A percentile compares a stretch with the other conserved stretches of the same genome.
phyloP scores from a whole-genome alignment of 2,113 vertebrate species.

The Lycaon pictus region DNA sequence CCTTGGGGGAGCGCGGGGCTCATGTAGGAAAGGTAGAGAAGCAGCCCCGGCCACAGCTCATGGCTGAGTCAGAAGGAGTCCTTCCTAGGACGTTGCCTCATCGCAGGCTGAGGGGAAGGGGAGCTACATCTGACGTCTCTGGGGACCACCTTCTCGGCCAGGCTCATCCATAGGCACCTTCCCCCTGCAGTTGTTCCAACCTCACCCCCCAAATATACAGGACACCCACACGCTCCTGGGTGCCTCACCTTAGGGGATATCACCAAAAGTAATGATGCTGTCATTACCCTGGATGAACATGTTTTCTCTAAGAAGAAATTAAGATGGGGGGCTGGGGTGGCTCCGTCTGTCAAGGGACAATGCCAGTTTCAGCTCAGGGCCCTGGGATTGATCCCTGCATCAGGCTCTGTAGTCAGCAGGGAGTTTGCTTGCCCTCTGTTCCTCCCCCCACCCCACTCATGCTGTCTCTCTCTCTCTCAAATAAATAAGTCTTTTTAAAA shows the following conservation, averaged over 20 bases:
- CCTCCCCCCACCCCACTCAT: not conserved
- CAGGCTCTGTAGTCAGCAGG: not conserved
- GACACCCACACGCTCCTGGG: not conserved
- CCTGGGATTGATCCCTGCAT: not conserved
- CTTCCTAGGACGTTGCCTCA: not conserved
- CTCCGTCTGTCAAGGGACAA: not conserved
- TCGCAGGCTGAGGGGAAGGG: not conserved
- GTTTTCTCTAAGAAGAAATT: not conserved
- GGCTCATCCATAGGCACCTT: not conserved
- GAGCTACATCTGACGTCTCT: conserved; percentile 14
- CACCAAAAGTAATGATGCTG: not conserved
- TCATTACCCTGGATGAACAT: no score
- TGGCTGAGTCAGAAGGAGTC: not conserved
- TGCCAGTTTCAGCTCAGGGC: not conserved
- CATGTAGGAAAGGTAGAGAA: fast-evolving
- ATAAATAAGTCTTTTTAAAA: not conserved
- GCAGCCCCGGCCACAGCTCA: not conserved
- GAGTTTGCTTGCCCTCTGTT: not conserved
- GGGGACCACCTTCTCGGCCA: conserved; percentile 27
- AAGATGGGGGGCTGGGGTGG: not conserved
- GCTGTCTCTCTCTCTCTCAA: not conserved
- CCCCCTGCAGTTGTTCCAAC: not conserved
- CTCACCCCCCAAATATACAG: conserved; percentile 2
- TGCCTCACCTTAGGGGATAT: conserved; percentile 14
- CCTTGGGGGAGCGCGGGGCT: not conserved